Evolutionary conservation across 2,797 vertebrate genomes (phyloP), one percentile per base, ranked within the genome.

Genomic region (Danio aesculapii): DNA sequence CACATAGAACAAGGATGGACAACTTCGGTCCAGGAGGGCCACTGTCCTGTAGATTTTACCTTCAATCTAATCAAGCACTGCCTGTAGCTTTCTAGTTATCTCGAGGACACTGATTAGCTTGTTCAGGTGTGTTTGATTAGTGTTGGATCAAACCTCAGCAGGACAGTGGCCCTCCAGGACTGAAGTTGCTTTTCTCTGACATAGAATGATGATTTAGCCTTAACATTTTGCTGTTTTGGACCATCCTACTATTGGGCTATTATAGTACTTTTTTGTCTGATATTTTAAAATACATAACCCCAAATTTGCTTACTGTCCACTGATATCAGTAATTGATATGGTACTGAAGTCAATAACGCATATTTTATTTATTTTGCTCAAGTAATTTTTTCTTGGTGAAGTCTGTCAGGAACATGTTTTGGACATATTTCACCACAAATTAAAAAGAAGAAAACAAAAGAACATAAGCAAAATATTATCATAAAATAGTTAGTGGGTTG

Each of bases 321-420:
- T 21, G 44, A 11, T 52, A 43, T 63, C 16, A 6, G 59, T 43
- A 41, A 50, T 66, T 68, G n/a, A 62, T 43, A 8, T 70, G 47
- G 41, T 21, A 47, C 30, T 39, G 4, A 59, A 41, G 39, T 16
- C 43, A 63, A 39, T 52, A 21, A 52, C 16, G 53, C 16, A 57
- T 63, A 55, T 61, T 30, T 73, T 41, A 14, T 68, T 74, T 21
- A 63, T 73, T 49, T 50, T n/a, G 30, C 50, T 30, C 30, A 47
- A 62, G 52, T n/a, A n/a, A 43, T 71, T 10, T 69, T 73, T 14
- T 52, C 19, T 57, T 6, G 69, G 57, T 81, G n/a, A 71, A 13
- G 41, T 64, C 16, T 64, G 62, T 44, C 1, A 16, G 17, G 16
- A 44, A 13, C 52, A 8, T 5, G 30, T 30, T 30, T 30, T 3